phyloP scores from a whole-genome alignment of 2,797 vertebrate genomes.

The Hoplostethus atlanticus region DNA sequence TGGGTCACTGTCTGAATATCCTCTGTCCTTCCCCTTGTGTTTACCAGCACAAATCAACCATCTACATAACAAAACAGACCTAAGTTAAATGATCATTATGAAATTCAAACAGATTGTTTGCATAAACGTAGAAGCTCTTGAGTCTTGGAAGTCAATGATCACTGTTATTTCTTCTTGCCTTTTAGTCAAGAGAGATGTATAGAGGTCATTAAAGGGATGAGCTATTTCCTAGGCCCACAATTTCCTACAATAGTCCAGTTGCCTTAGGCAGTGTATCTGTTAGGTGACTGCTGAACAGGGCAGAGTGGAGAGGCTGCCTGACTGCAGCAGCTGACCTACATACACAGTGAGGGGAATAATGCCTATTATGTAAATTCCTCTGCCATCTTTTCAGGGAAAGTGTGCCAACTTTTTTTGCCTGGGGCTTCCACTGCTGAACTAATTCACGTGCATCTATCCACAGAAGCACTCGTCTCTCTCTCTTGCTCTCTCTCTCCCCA shows the following conservation, averaged over 20 bases:
- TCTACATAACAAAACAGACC: slow-evolving; percentile 30
- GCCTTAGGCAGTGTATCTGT: slow-evolving; percentile 48
- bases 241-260: slow-evolving; percentile 19
- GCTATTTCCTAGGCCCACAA: slow-evolving; percentile 7
- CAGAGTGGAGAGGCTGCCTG: slow-evolving; percentile 54
- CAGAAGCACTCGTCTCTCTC: background rate
- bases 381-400: slow-evolving; percentile 77
- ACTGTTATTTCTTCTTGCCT: background rate
- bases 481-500: slow-evolving; percentile 26
- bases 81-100: slow-evolving; percentile 21
- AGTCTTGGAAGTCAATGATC: slow-evolving; percentile 19
- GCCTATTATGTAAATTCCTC: slow-evolving; percentile 82
- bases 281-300: slow-evolving; percentile 51
- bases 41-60: slow-evolving; percentile 35
- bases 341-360: slow-evolving; percentile 76
- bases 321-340: slow-evolving; percentile 82
- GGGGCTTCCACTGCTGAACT: slow-evolving; percentile 51
- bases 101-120: slow-evolving; percentile 10
- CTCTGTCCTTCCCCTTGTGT: slow-evolving; percentile 14
- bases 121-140: slow-evolving; percentile 11
- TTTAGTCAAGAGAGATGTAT: slow-evolving; percentile 21
- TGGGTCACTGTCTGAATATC: background rate
- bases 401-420: slow-evolving; percentile 73
- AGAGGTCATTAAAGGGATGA: slow-evolving; percentile 38
- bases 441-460: slow-evolving; percentile 59